Evolutionary conservation across 1,140 invertebrate species (phyloP).

Genomic region (Parapsyche elsis): DNA sequence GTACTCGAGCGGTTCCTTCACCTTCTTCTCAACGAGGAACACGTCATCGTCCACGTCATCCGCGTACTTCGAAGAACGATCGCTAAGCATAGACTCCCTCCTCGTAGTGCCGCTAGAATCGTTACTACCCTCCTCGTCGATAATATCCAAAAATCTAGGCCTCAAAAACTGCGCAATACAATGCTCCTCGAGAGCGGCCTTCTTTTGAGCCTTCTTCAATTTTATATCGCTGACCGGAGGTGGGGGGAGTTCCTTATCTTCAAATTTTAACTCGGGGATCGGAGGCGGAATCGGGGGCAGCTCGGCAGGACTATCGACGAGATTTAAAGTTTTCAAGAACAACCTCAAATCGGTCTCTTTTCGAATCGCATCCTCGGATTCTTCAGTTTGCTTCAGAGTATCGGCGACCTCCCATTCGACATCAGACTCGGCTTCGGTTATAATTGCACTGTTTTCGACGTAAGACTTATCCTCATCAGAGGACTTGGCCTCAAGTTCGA

Average conservation of each 20-base stretch:
- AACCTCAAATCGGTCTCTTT: slow-evolving; percentile 64
- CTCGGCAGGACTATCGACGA: slow-evolving; percentile 60
- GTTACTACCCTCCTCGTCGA: slow-evolving; percentile 74
- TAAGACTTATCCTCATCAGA: slow-evolving; percentile 58
- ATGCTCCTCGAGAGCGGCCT: slow-evolving; percentile 68
- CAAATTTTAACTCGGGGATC: slow-evolving; percentile 34
- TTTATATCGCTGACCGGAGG: slow-evolving; percentile 52
- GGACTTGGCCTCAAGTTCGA: slow-evolving; percentile 58
- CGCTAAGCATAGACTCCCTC: slow-evolving; percentile 63
- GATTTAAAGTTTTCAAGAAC: slow-evolving; percentile 71
- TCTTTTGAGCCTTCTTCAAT: slow-evolving; percentile 66
- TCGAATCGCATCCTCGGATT: slow-evolving; percentile 57
- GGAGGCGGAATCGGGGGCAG: background rate
- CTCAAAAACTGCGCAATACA: slow-evolving; percentile 67
- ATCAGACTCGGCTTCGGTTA: slow-evolving; percentile 71
- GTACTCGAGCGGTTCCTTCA: slow-evolving; percentile 48
- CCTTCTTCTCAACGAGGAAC: slow-evolving; percentile 59
- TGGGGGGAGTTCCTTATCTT: slow-evolving; percentile 10
- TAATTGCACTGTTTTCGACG: slow-evolving; percentile 63
- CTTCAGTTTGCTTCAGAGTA: background rate
- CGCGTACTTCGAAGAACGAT: slow-evolving; percentile 63
- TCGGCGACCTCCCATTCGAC: slow-evolving; percentile 58
- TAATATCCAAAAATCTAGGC: slow-evolving; percentile 73
- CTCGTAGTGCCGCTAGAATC: slow-evolving; percentile 67
- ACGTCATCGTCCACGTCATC: slow-evolving; percentile 67